Evolutionary conservation across 1,140 invertebrate species (phyloP).

Genomic region (Euschistus heros): DNA sequence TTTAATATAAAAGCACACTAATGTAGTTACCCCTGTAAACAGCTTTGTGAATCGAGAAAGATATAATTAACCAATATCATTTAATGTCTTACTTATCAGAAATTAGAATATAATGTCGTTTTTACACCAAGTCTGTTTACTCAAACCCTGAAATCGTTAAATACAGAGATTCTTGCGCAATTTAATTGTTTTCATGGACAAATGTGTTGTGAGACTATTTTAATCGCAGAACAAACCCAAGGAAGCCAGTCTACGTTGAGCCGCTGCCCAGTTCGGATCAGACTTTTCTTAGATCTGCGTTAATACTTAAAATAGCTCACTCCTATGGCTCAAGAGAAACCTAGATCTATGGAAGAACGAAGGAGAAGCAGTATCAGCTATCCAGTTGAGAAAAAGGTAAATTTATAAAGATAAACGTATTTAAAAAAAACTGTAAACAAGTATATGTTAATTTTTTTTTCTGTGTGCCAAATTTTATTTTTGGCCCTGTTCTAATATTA

Average conservation of each 20-base stretch:
- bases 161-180: constrained; percentile 8
- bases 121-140: too few species aligned
- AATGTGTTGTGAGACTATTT: constrained; percentile 12
- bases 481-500: too few species aligned
- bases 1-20: too few species aligned
- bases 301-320: background rate
- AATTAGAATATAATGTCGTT: too few species aligned
- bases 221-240: background rate
- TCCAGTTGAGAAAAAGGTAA: constrained; percentile 24
- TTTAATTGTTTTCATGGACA: constrained; percentile 10
- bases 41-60: too few species aligned
- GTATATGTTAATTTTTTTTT: too few species aligned
- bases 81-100: too few species aligned
- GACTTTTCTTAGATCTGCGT: background rate
- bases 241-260: background rate
- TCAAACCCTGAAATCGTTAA: background rate
- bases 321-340: constrained; percentile 14
- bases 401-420: background rate
- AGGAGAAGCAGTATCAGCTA: constrained; percentile 22
- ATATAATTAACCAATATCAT: too few species aligned
- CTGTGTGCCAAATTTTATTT: too few species aligned
- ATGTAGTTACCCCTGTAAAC: too few species aligned
- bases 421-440: too few species aligned
- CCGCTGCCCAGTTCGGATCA: background rate
- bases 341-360: constrained; percentile 22